Evolutionary conservation across 2,113 vertebrate species (phyloP).

Genomic region (Gambusia affinis): DNA sequence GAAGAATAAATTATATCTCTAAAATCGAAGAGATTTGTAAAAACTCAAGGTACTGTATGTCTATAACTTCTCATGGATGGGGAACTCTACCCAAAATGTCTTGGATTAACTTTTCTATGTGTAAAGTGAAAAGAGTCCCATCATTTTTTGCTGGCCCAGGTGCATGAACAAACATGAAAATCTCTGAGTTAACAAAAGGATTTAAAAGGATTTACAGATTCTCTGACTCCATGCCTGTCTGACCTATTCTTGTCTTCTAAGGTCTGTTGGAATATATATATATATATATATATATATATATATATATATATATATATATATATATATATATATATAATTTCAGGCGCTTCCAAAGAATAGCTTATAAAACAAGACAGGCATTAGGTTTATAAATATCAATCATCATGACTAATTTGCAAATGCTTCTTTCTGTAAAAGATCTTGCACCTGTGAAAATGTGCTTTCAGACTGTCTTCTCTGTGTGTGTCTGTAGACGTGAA

Average conservation of each 20-base stretch:
- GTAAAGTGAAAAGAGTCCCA: slow-evolving; percentile 24
- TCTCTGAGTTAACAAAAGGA: slow-evolving; percentile 2
- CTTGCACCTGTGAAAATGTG: slow-evolving; percentile 67
- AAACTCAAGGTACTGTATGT: slow-evolving; percentile 21
- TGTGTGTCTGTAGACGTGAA: slow-evolving; percentile 5
- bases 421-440: slow-evolving; percentile 48
- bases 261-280: slow-evolving; percentile 41
- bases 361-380: slow-evolving; percentile 56
- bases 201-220: slow-evolving; percentile 18
- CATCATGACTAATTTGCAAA: slow-evolving; percentile 68
- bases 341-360: slow-evolving; percentile 40
- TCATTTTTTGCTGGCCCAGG: background rate
- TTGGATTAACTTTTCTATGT: background rate
- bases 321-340: slow-evolving; percentile 51
- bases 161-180: background rate
- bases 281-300: slow-evolving; percentile 41
- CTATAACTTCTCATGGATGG: slow-evolving; percentile 16
- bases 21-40: slow-evolving; percentile 21
- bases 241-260: slow-evolving; percentile 34
- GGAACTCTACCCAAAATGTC: background rate
- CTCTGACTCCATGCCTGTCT: slow-evolving; percentile 28
- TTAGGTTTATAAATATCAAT: slow-evolving; percentile 71
- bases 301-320: slow-evolving; percentile 27
- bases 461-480: slow-evolving; percentile 39
- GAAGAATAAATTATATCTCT: background rate